Conservation (phyloP, 2,113 vertebrate genomes). For the Oostethus manadensis region DNA sequence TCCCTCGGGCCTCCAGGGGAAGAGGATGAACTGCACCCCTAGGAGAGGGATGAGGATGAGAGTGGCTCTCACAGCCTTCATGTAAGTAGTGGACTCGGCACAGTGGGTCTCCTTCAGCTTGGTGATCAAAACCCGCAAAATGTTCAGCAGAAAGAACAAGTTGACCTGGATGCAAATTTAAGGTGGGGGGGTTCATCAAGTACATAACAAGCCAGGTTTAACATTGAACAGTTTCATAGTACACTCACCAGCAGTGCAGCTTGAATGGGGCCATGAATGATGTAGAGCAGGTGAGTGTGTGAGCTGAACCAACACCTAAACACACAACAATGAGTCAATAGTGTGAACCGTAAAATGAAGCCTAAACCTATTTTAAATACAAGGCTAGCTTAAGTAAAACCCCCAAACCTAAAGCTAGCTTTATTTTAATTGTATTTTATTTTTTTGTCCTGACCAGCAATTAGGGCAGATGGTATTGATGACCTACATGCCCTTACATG, state of each 20-base stretch:
- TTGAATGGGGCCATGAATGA: conserved; percentile 89
- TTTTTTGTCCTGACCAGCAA: too few species aligned
- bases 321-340: conserved; percentile 17
- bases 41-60: conserved; percentile 77
- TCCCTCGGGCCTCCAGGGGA: conserved; percentile 58
- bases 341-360: neutral
- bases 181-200: neutral
- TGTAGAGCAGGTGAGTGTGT: conserved; percentile 83
- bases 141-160: conserved; percentile 77
- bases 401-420: neutral
- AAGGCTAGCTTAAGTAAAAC: neutral
- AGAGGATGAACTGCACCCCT: conserved; percentile 70
- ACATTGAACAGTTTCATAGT: neutral
- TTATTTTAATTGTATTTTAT: too few species aligned
- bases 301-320: conserved; percentile 89
- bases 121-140: conserved; percentile 76
- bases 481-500: too few species aligned
- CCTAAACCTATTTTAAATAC: neutral
- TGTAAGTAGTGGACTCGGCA: conserved; percentile 69
- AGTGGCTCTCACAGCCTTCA: conserved; percentile 76
- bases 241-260: conserved; percentile 83
- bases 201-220: too few species aligned
- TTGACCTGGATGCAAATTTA: conserved; percentile 64
- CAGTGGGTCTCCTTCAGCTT: conserved; percentile 74
- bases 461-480: too few species aligned